Evolutionary conservation across 2,888 invertebrate species (phyloP), one percentile per base, ranked within the genome.

Genomic region (Brachynemurus nebulosus): DNA sequence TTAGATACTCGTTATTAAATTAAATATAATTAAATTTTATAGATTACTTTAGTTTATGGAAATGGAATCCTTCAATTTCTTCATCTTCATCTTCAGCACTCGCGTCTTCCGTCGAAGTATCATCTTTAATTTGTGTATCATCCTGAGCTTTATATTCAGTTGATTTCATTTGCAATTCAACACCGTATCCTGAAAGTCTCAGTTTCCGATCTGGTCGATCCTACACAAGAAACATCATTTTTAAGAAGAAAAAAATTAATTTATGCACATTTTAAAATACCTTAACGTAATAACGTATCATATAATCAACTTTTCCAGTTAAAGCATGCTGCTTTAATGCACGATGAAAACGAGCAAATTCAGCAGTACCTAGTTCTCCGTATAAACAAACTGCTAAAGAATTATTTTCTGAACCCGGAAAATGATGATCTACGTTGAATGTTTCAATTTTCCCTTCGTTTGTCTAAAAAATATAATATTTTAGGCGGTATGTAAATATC

Each of bases 91-190:
- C 74, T 30, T 59, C 62, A 33, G 57, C 54, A 21, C 57, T 56
- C 4, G 56, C 53, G 9, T 60, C 54, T 44, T 64, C 64, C 8
- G 60, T 54, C 23, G 47, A 51, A 30, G 55, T 50, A 38, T 60
- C 59, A 38, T 60, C 60, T 37, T 61, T 60, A 33, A 66, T 54
- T 55, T 65, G 73, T 1, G 81, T 74, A 68, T 97, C 97, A 69
- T 98, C 97, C 58, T 96, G 93, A 45, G 95, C 96, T 68, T 97
- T 98, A 60, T 99, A 99, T 63, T 99, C 98, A 0, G 97, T 98
- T 47, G 93, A 96, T 67, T 99, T 99, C 59, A 99, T 82, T 63
- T 97, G 95, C 41, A 99, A 67, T 63, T 98, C 98, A 1, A 98
- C 95, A 14, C 97, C 98, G 67, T 97, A 99, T 1, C 98, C 97